These are phyloP conservation scores for Thinocorus orbignyianus DNA, from an alignment of 2,113 vertebrate species.

Conservation along the genomic window DNA sequence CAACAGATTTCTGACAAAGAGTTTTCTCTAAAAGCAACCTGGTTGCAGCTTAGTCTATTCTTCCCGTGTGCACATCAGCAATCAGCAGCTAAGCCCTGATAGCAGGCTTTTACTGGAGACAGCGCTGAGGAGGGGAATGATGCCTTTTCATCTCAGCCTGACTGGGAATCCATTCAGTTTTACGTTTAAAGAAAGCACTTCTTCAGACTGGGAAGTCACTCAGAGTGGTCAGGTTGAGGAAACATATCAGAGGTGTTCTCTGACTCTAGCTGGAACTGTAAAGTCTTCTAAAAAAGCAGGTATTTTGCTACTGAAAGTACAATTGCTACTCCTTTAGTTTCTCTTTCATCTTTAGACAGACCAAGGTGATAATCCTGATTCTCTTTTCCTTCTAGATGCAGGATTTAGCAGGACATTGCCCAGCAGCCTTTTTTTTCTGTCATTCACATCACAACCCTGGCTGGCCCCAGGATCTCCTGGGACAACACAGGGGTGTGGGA, in stretches of 20 bases:
- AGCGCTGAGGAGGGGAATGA: background rate
- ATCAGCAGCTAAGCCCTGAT: background rate
- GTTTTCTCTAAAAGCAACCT: background rate
- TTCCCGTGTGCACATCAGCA: background rate
- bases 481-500: fast-evolving
- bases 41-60: background rate
- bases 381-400: background rate
- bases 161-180: background rate
- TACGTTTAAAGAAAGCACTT: background rate
- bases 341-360: background rate
- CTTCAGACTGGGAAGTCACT: background rate
- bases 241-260: background rate
- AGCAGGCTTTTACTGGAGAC: background rate
- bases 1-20: background rate
- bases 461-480: background rate
- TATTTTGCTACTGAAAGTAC: background rate
- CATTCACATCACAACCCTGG: background rate
- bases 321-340: background rate
- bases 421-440: background rate
- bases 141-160: background rate
- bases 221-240: background rate
- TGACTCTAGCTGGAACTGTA: background rate
- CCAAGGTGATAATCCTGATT: background rate
- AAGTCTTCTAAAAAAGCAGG: background rate
- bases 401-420: background rate